Conservation (phyloP, 2,888 invertebrate genomes). For the Diaprepes abbreviatus region DNA sequence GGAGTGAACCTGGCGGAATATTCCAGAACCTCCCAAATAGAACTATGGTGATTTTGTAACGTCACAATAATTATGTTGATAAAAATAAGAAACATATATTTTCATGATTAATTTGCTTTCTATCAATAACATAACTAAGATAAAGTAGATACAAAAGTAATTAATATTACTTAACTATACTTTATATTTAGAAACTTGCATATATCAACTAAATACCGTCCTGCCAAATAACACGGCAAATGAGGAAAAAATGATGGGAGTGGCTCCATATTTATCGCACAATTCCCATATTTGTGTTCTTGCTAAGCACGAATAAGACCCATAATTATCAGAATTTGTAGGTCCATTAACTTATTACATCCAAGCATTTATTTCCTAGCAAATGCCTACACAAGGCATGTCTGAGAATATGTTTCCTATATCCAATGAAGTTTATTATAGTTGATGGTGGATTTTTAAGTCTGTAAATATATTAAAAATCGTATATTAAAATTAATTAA, state of each 20-base stretch:
- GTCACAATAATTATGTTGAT: too few species aligned
- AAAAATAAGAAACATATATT: too few species aligned
- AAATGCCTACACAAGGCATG: constrained; percentile 2
- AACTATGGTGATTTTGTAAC: too few species aligned
- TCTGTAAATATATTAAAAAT: not conserved
- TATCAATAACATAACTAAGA: too few species aligned
- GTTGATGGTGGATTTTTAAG: not conserved
- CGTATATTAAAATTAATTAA: not conserved
- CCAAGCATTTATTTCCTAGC: not conserved
- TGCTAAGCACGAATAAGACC: constrained; percentile 1
- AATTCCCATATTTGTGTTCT: constrained; percentile 9
- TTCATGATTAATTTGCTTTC: too few species aligned
- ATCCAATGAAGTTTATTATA: not conserved
- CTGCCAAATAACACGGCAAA: not conserved
- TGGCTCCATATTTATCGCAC: constrained; percentile 5
- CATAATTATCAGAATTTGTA: constrained; percentile 11
- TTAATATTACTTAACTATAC: too few species aligned
- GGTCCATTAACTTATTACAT: constrained; percentile 14
- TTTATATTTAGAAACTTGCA: too few species aligned
- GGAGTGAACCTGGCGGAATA: too few species aligned
- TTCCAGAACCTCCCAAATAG: too few species aligned
- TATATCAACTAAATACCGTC: not conserved
- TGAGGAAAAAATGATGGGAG: not conserved
- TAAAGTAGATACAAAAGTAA: too few species aligned
- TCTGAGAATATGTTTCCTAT: not conserved